These are phyloP conservation scores for Wasmannia auropunctata DNA, from an alignment of 1,140 invertebrate genomes.

Conservation along the genomic window DNA sequence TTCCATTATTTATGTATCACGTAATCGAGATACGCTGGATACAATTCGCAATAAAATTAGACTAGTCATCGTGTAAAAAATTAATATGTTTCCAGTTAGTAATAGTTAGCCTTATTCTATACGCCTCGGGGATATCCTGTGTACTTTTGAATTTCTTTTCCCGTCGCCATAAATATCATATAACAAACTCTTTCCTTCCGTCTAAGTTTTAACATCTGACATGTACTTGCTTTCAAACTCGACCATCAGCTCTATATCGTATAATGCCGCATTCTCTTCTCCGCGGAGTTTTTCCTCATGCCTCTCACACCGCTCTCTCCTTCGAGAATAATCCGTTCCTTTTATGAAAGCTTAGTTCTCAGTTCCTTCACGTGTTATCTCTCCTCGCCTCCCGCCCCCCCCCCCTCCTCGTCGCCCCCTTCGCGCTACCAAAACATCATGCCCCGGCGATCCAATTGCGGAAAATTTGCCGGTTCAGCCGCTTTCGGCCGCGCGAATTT, in stretches of 20 bases:
- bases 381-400: neutral
- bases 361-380: constrained; percentile 20
- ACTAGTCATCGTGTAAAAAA: neutral
- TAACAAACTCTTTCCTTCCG: neutral
- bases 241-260: constrained; percentile 26
- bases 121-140: neutral
- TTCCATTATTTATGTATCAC: neutral
- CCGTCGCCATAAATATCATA: constrained; percentile 25
- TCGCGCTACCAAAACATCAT: constrained; percentile 39
- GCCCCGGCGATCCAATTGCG: neutral
- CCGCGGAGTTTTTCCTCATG: constrained; percentile 22
- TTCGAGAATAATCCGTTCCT: constrained; percentile 30
- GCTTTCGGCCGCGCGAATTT: constrained; percentile 11
- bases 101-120: neutral
- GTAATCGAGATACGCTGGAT: neutral
- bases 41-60: too few species aligned
- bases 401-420: neutral
- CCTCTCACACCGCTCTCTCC: neutral
- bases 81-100: neutral
- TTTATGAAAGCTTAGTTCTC: constrained; percentile 35
- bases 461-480: constrained; percentile 20
- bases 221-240: constrained; percentile 46
- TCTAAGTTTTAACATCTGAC: constrained; percentile 44
- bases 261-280: constrained; percentile 33
- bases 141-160: neutral